Conservation (phyloP, 2,797 vertebrate species). For the Cuculus canorus region DNA sequence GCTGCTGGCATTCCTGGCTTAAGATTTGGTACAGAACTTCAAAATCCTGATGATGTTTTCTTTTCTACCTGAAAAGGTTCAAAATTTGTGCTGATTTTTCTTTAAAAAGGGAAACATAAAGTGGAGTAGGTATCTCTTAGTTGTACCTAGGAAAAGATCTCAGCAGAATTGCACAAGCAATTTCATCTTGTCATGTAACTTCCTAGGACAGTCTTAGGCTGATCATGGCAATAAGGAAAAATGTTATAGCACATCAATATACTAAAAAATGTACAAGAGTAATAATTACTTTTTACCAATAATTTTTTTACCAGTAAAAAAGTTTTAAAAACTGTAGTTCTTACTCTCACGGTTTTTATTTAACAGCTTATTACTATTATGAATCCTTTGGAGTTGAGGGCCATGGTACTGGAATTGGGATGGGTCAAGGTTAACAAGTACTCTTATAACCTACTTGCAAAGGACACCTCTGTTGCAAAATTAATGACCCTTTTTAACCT, state of each 20-base stretch:
- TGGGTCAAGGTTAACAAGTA: neutral
- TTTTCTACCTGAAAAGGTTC: neutral
- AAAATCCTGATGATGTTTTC: neutral
- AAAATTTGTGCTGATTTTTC: neutral
- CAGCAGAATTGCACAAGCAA: neutral
- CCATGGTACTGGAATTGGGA: neutral
- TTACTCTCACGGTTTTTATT: neutral
- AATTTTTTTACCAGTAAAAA: neutral
- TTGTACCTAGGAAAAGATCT: neutral
- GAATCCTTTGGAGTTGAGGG: neutral
- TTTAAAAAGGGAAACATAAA: neutral
- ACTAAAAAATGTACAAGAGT: neutral
- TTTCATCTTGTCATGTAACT: neutral
- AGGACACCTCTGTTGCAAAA: constrained; percentile 14
- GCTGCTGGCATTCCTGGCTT: neutral
- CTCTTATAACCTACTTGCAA: neutral
- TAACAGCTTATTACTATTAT: neutral
- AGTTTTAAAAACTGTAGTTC: neutral
- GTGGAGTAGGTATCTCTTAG: neutral
- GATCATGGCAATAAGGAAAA: neutral
- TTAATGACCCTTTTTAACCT: neutral
- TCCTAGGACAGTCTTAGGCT: neutral
- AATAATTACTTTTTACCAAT: neutral
- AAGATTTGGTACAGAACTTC: neutral
- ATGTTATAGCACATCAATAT: neutral